Base-by-base conservation (phyloP, 2,888 invertebrate genomes). In the Erynnis tages region DNA sequence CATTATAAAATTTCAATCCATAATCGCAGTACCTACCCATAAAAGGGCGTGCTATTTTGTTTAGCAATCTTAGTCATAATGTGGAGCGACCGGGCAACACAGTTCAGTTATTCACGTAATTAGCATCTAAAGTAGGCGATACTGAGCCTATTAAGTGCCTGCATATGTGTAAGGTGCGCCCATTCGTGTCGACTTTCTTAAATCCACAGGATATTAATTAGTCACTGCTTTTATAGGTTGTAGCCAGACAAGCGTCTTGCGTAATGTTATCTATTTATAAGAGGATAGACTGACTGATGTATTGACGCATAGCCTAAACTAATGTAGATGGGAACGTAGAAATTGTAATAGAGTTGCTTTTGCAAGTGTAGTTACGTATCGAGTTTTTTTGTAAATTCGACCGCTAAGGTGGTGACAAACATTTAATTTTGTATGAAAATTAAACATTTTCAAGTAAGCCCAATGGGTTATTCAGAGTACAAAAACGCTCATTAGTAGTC, bases 81-180 rank as follows among this genome's bases (percentile, higher is more conserved):
- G 60, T 62, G 62, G 55, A 52, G 52, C 56, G 60, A 54, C 53
- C 48, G 58, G 79, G 82, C 81, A 83, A 76, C 74, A 64, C 67
- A 75, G 69, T 72, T 75, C 61, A 77, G 72, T 71, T 76, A 71
- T 71, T 68, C 63, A 64, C 53, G 66, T 69, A 73, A 84, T 85
- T 82, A 84, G 68, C 84, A 82, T 83, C 67, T 69, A 67, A 71
- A 77, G 70, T 82, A 80, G 83, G 85, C 76, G 71, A 76, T 61
- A 58, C 58, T 38, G 47, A 57, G 56, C 53, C 61, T 62, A 57
- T 57, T 62, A 61, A 61, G 61, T 59, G 59, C 57, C 56, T 56
- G 47, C 57, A 56, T 55, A 61, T 57, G 57, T 59, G 60, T 59
- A 60, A 54, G 49, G 48, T 49, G 43, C 43, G 53, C 57, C 57